These are phyloP conservation scores for Nemoura dubitans DNA, from an alignment of 2,888 invertebrate species.

Conservation along the genomic window DNA sequence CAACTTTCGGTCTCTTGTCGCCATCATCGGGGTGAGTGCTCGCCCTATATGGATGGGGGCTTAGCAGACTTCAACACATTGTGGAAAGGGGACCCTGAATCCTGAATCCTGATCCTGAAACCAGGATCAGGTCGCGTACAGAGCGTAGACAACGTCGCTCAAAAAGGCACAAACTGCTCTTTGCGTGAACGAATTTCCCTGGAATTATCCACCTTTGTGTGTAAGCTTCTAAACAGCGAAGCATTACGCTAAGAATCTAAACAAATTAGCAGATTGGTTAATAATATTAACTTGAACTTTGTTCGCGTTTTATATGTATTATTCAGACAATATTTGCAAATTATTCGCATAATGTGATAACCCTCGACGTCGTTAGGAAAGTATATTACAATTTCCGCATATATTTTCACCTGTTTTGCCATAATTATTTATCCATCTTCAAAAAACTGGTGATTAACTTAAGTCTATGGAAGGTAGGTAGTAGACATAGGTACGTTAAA, in stretches of 20 bases:
- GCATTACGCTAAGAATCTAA: neutral
- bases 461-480: no score
- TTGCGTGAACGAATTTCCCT: no score
- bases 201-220: neutral
- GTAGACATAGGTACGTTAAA: neutral
- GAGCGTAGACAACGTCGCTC: no score
- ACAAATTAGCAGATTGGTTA: neutral
- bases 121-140: no score
- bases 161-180: no score
- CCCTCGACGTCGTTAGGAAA: neutral
- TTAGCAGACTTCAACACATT: no score
- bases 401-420: neutral
- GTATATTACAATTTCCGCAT: neutral
- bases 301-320: neutral
- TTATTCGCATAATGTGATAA: slow-evolving; percentile 4
- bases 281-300: neutral
- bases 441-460: neutral
- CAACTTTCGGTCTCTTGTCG: no score
- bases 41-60: no score
- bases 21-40: no score
- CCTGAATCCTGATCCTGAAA: no score
- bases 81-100: no score
- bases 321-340: neutral
- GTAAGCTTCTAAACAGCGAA: neutral
- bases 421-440: neutral